These are phyloP conservation scores for Mohoua ochrocephala DNA, from an alignment of 2,113 vertebrate species.

Conservation along the genomic window DNA sequence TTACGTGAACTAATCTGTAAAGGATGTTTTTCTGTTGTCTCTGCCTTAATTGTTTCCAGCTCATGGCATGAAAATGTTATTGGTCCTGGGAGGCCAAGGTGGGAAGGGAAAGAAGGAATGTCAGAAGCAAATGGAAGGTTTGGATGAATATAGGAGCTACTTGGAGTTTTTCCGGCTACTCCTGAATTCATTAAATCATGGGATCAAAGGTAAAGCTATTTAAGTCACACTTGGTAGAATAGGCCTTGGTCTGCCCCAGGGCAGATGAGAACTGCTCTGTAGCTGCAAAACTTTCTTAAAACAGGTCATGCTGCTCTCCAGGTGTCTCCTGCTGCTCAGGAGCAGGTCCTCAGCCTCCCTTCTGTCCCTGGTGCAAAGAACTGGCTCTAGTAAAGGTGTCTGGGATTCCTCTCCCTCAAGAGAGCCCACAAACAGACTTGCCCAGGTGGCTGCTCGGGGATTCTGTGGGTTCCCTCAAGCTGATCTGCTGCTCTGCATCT, in stretches of 20 bases:
- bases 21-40: conserved; percentile 53
- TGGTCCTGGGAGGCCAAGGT: neutral
- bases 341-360: neutral
- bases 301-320: neutral
- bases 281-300: neutral
- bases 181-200: neutral
- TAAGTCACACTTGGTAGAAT: neutral
- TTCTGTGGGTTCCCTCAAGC: neutral
- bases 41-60: conserved; percentile 48
- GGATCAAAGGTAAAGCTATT: neutral
- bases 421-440: neutral
- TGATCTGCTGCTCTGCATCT: neutral
- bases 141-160: neutral
- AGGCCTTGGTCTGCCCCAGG: neutral
- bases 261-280: neutral
- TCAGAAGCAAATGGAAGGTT: neutral
- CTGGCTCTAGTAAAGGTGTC: neutral
- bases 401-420: neutral
- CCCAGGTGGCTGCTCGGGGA: neutral
- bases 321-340: neutral
- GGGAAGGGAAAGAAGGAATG: neutral
- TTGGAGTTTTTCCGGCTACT: neutral
- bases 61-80: neutral
- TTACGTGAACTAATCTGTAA: conserved; percentile 21
- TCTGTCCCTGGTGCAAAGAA: neutral